A percentile compares a stretch with the other conserved stretches of the same genome.
Conservation (phyloP, 2,113 vertebrate genomes). For the Prietella phreatophila region DNA sequence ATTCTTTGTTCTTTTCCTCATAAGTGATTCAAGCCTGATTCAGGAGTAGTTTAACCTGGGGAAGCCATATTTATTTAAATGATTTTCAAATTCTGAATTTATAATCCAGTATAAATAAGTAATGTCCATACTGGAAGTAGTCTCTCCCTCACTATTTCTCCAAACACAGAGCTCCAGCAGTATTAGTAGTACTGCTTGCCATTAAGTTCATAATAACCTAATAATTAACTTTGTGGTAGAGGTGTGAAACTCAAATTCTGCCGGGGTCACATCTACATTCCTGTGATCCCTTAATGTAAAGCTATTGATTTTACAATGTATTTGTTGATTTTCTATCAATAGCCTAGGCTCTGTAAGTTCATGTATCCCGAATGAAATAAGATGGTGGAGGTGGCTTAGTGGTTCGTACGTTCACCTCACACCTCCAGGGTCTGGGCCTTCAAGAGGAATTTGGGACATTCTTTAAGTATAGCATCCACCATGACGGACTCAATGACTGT, state of each 20-base stretch:
- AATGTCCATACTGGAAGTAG: neutral
- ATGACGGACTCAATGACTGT: too few species aligned
- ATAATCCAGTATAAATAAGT: neutral
- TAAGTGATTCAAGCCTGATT: neutral
- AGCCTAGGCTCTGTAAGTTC: neutral
- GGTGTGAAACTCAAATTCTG: neutral
- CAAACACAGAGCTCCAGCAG: neutral
- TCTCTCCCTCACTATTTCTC: neutral
- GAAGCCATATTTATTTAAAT: neutral
- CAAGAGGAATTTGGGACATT: too few species aligned
- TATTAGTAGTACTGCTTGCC: neutral
- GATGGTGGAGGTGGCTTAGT: too few species aligned
- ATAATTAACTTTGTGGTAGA: neutral
- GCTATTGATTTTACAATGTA: neutral
- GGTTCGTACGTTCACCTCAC: too few species aligned
- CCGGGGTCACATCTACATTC: neutral
- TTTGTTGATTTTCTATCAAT: neutral
- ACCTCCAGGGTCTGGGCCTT: too few species aligned
- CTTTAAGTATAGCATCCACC: too few species aligned
- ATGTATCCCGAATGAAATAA: neutral
- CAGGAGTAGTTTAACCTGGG: neutral
- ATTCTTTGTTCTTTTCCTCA: neutral
- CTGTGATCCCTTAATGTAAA: neutral
- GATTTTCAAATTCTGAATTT: neutral
- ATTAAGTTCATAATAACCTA: neutral